Evolutionary conservation across 53 echinoderm and acorn worm genomes (phyloP), one percentile per base, ranked within the genome.

Genomic region (Echinarachnius parma): DNA sequence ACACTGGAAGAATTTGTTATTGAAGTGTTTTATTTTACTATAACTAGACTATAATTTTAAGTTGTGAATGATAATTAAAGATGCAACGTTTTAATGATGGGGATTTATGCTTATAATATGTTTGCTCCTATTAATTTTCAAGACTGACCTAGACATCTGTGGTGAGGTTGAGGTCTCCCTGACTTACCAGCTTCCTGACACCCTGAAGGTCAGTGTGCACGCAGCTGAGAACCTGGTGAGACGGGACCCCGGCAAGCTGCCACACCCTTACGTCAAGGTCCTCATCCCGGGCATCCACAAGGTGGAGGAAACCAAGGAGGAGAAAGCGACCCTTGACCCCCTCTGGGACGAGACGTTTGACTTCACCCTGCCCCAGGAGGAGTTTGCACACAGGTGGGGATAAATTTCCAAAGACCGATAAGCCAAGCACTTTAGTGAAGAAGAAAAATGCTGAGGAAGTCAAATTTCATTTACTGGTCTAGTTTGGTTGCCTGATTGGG

Each of bases 271-370:
- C 35, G 86, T 93, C 31, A 93, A 93, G 79, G 83, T 86, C 22
- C 64, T 86, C 22, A 75, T 89, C 28, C 89, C 93, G 16, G 93
- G 93, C 15, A 81, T 93, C 28, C 85, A 83, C 29, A 89, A 89
- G 46, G 86, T 89, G 16, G 86, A 89, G 21, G 48, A 86, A 67
- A 93, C 93, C 21, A 80, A 86, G 78, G 75, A 86, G 5, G 47
- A 72, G 52, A 86, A 86, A 62, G 68, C 67, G 22, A 93, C 86
- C 8, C 26, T 78, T 31, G 69, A 85, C 20, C 93, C 93, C 10
- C 89, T 78, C 44, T 93, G 93, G 89, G 84, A 86, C 25, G 86
- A 93, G 67, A 82, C 39, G 49, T 93, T 86, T 78, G 89, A 93
- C 20, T 89, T 82, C 75, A 74, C 77, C 36, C 57, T 93, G 25